Conservation (phyloP, 2,888 invertebrate species). For the Caenorhabditis sp. region DNA sequence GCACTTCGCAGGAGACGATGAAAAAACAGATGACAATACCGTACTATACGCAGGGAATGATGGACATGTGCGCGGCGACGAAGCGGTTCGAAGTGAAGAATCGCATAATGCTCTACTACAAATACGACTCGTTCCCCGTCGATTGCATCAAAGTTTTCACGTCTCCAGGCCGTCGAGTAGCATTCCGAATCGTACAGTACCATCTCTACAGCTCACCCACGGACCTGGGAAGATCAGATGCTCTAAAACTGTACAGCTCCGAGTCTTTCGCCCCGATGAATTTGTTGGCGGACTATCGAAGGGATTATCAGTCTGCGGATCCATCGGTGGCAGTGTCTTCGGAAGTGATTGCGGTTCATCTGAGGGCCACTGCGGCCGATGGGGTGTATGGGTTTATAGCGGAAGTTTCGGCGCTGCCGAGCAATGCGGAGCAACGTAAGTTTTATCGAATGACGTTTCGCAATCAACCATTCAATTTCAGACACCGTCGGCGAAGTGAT, state of each 20-base stretch:
- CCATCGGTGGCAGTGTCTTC: conserved; percentile 60
- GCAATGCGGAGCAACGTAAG: conserved; percentile 66
- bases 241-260: conserved; percentile 76
- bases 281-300: conserved; percentile 70
- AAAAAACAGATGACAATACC: conserved; percentile 70
- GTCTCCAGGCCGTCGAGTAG: conserved; percentile 87
- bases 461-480: conserved; percentile 43
- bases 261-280: conserved; percentile 69
- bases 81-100: conserved; percentile 92
- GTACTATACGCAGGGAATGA: conserved; percentile 90
- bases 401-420: conserved; percentile 94
- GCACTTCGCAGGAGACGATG: conserved; percentile 59
- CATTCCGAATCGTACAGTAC: conserved; percentile 89
- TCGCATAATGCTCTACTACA: conserved; percentile 90
- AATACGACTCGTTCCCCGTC: conserved; percentile 95
- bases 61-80: conserved; percentile 96
- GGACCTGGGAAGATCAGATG: conserved; percentile 79
- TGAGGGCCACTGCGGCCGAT: conserved; percentile 96
- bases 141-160: conserved; percentile 98
- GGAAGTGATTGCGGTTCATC: conserved; percentile 88
- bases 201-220: conserved; percentile 77
- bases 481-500: conserved; percentile 76
- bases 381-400: conserved; percentile 97
- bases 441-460: background rate
- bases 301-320: conserved; percentile 42